Conservation (phyloP, 1,140 invertebrate species). For the Drosophila nigrodunni region DNA sequence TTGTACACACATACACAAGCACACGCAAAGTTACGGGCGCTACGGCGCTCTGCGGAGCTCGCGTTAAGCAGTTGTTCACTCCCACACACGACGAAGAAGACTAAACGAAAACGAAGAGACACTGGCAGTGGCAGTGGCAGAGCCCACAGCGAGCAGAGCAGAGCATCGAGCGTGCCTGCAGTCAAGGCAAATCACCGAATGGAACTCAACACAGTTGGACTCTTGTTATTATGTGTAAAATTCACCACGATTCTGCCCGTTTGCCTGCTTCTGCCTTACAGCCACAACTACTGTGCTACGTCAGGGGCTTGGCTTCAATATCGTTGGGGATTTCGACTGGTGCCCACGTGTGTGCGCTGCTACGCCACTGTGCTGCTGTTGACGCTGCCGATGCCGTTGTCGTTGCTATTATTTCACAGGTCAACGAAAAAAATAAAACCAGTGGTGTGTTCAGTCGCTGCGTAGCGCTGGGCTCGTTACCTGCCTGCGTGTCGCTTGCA, state of each 20-base stretch:
- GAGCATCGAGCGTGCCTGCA: neutral
- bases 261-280: neutral
- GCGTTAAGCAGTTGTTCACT: slow-evolving; percentile 43
- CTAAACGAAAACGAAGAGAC: slow-evolving; percentile 12
- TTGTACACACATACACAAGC: slow-evolving; percentile 43
- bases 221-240: slow-evolving; percentile 44
- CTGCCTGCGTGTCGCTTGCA: slow-evolving; percentile 50
- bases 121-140: slow-evolving; percentile 23
- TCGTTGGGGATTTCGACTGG: slow-evolving; percentile 20
- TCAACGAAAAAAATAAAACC: slow-evolving; percentile 54
- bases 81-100: slow-evolving; percentile 68
- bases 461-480: slow-evolving; percentile 31
- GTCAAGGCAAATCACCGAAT: slow-evolving; percentile 29
- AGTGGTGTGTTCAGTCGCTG: slow-evolving; percentile 51
- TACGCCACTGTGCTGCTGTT: slow-evolving; percentile 31
- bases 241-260: slow-evolving; percentile 41
- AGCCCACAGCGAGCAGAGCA: slow-evolving; percentile 22
- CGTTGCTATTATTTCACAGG: slow-evolving; percentile 60
- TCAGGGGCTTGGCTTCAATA: slow-evolving; percentile 44
- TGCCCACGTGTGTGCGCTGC: slow-evolving; percentile 40
- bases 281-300: slow-evolving; percentile 32
- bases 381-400: neutral
- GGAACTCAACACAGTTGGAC: slow-evolving; percentile 43
- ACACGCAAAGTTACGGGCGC: slow-evolving; percentile 49
- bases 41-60: slow-evolving; percentile 20